Conservation (phyloP, 1,140 invertebrate species). For the Drosophila miranda region DNA sequence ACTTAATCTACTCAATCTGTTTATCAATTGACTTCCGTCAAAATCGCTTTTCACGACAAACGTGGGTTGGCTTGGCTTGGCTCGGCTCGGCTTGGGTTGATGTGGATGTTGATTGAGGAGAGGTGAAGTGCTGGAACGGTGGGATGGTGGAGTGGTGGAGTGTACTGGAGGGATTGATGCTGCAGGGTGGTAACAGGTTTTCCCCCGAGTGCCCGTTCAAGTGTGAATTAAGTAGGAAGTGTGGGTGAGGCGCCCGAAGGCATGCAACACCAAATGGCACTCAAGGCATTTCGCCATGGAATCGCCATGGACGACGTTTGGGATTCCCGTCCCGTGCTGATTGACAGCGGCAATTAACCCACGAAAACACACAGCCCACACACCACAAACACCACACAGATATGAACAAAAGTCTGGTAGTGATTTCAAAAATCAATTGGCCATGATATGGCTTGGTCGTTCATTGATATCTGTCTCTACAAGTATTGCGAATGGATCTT, state of each 20-base stretch:
- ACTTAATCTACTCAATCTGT: constrained; percentile 75
- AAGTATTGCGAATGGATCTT: too few species aligned
- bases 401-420: too few species aligned
- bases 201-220: constrained; percentile 39
- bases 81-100: too few species aligned
- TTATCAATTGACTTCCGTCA: constrained; percentile 75
- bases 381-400: too few species aligned
- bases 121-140: neutral
- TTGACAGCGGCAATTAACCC: too few species aligned
- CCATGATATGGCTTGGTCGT: too few species aligned
- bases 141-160: constrained; percentile 4
- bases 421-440: too few species aligned
- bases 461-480: too few species aligned
- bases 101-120: constrained; percentile 55
- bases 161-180: neutral
- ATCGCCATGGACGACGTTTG: too few species aligned
- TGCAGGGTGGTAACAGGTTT: neutral
- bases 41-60: constrained; percentile 66
- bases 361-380: too few species aligned
- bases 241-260: constrained; percentile 21
- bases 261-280: constrained; percentile 53
- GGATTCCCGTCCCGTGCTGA: too few species aligned
- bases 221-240: constrained; percentile 56
- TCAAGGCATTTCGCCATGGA: constrained; percentile 23
- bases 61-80: constrained; percentile 10